Evolutionary conservation across 2,113 vertebrate genomes (phyloP).

Genomic region (Vidua macroura): DNA sequence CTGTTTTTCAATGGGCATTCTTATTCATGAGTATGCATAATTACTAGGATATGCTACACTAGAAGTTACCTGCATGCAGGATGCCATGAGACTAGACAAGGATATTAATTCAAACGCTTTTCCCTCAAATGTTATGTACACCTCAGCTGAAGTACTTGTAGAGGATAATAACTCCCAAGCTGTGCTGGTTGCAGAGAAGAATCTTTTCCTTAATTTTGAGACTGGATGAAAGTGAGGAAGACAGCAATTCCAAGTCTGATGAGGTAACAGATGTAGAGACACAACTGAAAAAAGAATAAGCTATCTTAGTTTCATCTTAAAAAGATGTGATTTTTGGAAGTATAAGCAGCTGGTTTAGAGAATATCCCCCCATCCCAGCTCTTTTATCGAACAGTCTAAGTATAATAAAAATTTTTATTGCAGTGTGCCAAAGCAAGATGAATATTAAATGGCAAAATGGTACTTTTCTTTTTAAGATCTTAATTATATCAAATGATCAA

Average conservation of each 20-base stretch:
- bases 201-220: conserved; percentile 11
- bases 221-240: background rate
- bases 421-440: background rate
- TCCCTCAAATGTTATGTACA: background rate
- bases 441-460: background rate
- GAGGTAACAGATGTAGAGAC: conserved; percentile 26
- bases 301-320: background rate
- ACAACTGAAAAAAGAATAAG: background rate
- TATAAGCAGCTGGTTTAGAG: background rate
- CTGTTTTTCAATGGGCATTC: background rate
- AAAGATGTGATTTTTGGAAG: background rate
- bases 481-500: background rate
- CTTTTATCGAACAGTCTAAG: background rate
- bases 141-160: background rate
- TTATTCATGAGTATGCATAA: background rate
- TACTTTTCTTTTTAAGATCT: background rate
- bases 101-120: background rate
- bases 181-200: conserved; percentile 21
- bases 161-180: background rate
- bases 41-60: background rate
- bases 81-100: background rate
- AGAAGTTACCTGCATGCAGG: background rate
- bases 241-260: background rate
- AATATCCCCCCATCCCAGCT: background rate
- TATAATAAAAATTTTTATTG: background rate